Evolutionary conservation across 2,888 invertebrate species (phyloP), one percentile per base, ranked within the genome.

Genomic region (Gari tellinella): DNA sequence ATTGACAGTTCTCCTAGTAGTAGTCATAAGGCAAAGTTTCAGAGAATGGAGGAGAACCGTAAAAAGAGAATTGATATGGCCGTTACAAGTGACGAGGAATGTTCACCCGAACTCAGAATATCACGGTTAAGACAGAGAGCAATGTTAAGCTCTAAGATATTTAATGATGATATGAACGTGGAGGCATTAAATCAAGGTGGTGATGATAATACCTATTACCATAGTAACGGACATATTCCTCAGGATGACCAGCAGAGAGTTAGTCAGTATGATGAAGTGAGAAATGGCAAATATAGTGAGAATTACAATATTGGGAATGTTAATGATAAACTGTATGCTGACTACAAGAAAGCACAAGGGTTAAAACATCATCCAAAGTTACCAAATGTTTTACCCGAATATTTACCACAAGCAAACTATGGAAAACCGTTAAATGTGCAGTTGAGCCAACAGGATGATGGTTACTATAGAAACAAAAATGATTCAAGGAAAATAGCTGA

Each of bases 61-160:
- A 84, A 84, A 46, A 84, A 85, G 55, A 64, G 89, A 26, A 84
- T 89, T 26, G 87, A 89, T 55, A 82, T 87, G 17, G 69, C 84
- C 12, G 83, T 87, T 15, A 89, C 89, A 7, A 88, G 88, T 26
- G 89, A 89, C 46, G 89, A 89, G 48, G 89, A 89, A 55, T 73
- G 81, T 41, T 85, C 87, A 0, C 88, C 88, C 0, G 86, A 86
- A 49, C 81, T 84, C 3, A 68, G 88, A 43, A 88, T 88, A 43
- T 86, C 88, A 26, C 72, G 86, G 26, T 70, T 88, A 23, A 68
- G 88, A 7, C 88, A 88, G 62, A 67, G 88, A 17, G 88, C 87
- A 14, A 76, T 86, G 56, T 78, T 75, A 63, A 72, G 79, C 53
- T 69, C 79, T n/a, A 62, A 66, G 10, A 38, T 79, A 31, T 68